These are phyloP conservation scores for Hyperoplus immaculatus DNA, from an alignment of 2,797 vertebrate genomes.

Conservation along the genomic window DNA sequence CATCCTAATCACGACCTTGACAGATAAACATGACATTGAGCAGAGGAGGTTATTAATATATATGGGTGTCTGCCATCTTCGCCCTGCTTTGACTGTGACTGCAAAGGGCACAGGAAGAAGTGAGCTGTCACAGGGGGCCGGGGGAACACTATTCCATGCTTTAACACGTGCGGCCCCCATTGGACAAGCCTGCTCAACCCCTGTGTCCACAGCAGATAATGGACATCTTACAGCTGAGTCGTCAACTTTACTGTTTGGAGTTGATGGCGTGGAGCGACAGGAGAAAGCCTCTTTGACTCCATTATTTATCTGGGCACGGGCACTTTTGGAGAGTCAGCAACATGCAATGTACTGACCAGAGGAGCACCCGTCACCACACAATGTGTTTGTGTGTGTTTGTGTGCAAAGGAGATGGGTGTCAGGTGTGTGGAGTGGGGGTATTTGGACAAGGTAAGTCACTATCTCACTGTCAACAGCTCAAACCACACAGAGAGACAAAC, in stretches of 20 bases:
- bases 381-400: slow-evolving; percentile 14
- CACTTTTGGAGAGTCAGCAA: slow-evolving; percentile 67
- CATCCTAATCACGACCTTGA: slow-evolving; percentile 80
- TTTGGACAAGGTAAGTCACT: slow-evolving; percentile 29
- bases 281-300: slow-evolving; percentile 68
- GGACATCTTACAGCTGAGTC: slow-evolving; percentile 76
- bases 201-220: slow-evolving; percentile 71
- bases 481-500: slow-evolving; percentile 37
- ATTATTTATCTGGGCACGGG: slow-evolving; percentile 75
- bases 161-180: slow-evolving; percentile 47
- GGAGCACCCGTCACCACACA: slow-evolving; percentile 40
- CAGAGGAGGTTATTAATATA: slow-evolving; percentile 72
- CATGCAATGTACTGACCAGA: slow-evolving; percentile 54
- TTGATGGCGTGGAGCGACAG: slow-evolving; percentile 70
- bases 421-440: background rate
- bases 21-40: slow-evolving; percentile 80
- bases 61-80: slow-evolving; percentile 51
- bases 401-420: slow-evolving; percentile 18
- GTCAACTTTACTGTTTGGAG: slow-evolving; percentile 65
- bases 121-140: slow-evolving; percentile 66
- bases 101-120: slow-evolving; percentile 69
- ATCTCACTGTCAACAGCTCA: slow-evolving; percentile 38
- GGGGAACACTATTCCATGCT: slow-evolving; percentile 44
- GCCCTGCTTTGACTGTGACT: slow-evolving; percentile 56
- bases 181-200: slow-evolving; percentile 51